Percentiles rank a stretch among this genome's conserved stretches.
Conservation (phyloP, 2,888 invertebrate species). For the Dynastes hyllus region DNA sequence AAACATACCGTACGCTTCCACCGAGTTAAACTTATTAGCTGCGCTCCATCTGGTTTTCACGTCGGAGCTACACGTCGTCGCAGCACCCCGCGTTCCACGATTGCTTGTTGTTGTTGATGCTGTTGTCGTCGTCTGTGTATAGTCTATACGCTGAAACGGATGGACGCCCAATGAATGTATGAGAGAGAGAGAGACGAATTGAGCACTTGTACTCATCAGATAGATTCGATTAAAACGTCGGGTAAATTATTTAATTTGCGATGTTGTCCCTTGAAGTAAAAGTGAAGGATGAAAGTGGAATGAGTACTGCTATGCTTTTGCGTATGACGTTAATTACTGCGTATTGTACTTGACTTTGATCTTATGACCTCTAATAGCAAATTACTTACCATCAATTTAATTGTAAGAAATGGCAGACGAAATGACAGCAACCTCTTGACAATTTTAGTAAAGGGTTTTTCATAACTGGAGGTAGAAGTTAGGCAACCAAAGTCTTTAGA, state of each 20-base stretch:
- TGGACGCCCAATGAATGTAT: background rate
- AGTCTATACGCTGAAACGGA: background rate
- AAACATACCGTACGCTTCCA: slow-evolving; percentile 69
- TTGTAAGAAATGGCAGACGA: too few relatives aligned
- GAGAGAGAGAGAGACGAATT: background rate
- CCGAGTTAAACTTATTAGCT: slow-evolving; percentile 65
- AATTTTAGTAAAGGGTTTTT: too few relatives aligned
- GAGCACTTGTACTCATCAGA: slow-evolving; percentile 14
- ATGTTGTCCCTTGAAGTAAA: slow-evolving; percentile 18
- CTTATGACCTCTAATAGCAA: too few relatives aligned
- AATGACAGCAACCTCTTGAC: too few relatives aligned
- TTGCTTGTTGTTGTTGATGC: slow-evolving; percentile 26
- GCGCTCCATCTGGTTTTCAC: slow-evolving; percentile 66
- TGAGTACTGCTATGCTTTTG: background rate
- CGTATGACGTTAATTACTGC: background rate
- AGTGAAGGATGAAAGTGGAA: background rate
- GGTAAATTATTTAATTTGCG: slow-evolving; percentile 32
- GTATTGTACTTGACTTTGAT: background rate
- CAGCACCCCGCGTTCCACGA: background rate
- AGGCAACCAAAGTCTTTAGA: too few relatives aligned
- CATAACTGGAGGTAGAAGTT: too few relatives aligned
- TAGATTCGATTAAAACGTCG: slow-evolving; percentile 34
- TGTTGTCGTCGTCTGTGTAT: background rate
- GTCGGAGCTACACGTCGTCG: slow-evolving; percentile 44
- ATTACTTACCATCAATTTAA: too few relatives aligned